Evolutionary conservation across 2,797 vertebrate genomes (phyloP).

Genomic region (Tokudaia muenninki): DNA sequence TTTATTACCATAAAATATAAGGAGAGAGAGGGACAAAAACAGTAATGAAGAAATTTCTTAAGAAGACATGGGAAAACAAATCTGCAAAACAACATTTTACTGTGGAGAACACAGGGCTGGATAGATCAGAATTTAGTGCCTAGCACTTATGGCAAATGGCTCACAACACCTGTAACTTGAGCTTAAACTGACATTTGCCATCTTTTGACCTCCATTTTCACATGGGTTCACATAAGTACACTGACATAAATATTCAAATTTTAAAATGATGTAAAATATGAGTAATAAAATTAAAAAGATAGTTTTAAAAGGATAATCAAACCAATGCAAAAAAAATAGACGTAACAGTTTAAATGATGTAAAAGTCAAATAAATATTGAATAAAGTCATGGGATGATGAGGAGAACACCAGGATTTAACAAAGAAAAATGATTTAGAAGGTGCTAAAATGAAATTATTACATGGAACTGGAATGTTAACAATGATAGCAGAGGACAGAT

Average conservation of each 20-base stretch:
- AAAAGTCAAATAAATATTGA: background rate
- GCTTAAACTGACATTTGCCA: background rate
- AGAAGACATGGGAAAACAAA: background rate
- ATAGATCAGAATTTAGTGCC: background rate
- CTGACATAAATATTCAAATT: background rate
- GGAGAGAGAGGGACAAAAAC: accelerated
- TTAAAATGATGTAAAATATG: background rate
- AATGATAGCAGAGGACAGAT: background rate
- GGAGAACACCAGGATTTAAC: background rate
- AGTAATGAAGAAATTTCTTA: background rate
- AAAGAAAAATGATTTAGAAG: background rate
- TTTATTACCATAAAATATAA: background rate
- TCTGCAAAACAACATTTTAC: background rate
- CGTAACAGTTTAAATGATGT: background rate
- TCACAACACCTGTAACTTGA: background rate
- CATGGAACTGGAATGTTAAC: background rate
- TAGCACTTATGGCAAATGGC: background rate
- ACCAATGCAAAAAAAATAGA: background rate
- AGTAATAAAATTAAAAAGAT: background rate
- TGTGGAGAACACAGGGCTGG: background rate
- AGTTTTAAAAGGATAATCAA: background rate
- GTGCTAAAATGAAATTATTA: background rate
- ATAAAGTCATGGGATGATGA: background rate
- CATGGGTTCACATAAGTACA: background rate
- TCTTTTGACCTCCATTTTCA: too few species aligned